Conservation (phyloP, 2,888 invertebrate genomes). For the Zygogramma bicolorata region DNA sequence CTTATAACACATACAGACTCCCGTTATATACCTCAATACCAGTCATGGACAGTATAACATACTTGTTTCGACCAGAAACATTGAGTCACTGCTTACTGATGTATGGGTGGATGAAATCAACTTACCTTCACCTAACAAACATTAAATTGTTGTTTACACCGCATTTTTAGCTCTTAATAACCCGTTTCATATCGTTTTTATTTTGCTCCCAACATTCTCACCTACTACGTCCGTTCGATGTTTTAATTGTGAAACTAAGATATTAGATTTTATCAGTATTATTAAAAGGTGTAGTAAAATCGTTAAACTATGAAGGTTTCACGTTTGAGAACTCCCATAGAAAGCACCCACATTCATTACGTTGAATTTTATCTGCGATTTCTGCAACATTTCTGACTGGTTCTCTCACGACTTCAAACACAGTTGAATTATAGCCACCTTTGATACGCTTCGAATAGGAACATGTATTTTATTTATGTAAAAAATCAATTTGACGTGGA, state of each 20-base stretch:
- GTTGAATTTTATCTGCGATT: background rate
- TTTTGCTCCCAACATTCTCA: too few relatives aligned
- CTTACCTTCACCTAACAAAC: too few relatives aligned
- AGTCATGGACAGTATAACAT: too few relatives aligned
- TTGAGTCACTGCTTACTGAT: too few relatives aligned
- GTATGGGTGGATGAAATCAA: too few relatives aligned
- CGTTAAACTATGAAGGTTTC: background rate
- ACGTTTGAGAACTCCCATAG: background rate
- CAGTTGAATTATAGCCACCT: slow-evolving; percentile 2
- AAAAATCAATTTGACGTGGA: background rate
- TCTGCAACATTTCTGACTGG: background rate
- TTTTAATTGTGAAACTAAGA: background rate
- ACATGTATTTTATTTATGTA: background rate
- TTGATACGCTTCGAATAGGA: background rate
- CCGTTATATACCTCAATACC: too few relatives aligned
- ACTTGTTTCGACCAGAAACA: too few relatives aligned
- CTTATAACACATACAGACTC: too few relatives aligned
- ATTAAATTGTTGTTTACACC: too few relatives aligned
- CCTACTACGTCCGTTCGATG: background rate
- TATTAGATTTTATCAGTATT: slow-evolving; percentile 1
- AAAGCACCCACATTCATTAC: background rate
- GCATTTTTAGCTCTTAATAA: too few relatives aligned
- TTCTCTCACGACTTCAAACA: background rate
- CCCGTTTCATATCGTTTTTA: too few relatives aligned
- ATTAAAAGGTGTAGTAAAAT: background rate